phyloP scores from a whole-genome alignment of 2,888 invertebrate species.

The Cosmorhoe ocellata region DNA sequence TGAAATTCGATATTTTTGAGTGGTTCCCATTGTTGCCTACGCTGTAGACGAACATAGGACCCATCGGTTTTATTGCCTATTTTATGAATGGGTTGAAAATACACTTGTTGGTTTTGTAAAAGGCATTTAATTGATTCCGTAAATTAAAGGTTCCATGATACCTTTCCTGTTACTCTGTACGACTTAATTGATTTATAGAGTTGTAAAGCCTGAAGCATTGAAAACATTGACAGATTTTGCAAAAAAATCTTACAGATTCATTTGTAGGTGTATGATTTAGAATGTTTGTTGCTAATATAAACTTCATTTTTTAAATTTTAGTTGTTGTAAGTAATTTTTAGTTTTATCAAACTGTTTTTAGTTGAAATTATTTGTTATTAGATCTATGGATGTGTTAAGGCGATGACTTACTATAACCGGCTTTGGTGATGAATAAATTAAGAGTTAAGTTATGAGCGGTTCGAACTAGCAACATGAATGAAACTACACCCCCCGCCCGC shows the following conservation, averaged over 20 bases:
- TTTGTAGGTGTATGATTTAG: no score
- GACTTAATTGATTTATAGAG: slow-evolving; percentile 7
- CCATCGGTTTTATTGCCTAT: slow-evolving; percentile 58
- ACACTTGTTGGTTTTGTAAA: slow-evolving; percentile 25
- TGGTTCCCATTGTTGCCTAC: slow-evolving; percentile 53
- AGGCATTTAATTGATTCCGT: slow-evolving; percentile 18
- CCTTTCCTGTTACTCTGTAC: slow-evolving; percentile 7
- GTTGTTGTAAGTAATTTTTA: no score
- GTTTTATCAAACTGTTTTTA: slow-evolving; percentile 17
- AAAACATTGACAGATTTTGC: not conserved
- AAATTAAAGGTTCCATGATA: slow-evolving; percentile 18
- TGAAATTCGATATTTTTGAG: slow-evolving; percentile 76
- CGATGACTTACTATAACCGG: slow-evolving; percentile 64
- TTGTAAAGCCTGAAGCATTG: not conserved
- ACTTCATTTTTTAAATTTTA: no score
- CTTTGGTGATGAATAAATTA: slow-evolving; percentile 77
- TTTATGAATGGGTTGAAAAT: slow-evolving; percentile 63
- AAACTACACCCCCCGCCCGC: slow-evolving; percentile 58
- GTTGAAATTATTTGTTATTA: slow-evolving; percentile 52
- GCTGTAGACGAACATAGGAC: slow-evolving; percentile 52
- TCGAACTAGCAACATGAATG: slow-evolving; percentile 82
- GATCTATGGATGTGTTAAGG: slow-evolving; percentile 57
- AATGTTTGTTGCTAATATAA: no score
- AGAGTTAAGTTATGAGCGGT: slow-evolving; percentile 80
- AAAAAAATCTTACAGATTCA: not conserved